These are phyloP conservation scores for Aramus guarauna DNA, from an alignment of 2,113 vertebrate species.

Conservation along the genomic window DNA sequence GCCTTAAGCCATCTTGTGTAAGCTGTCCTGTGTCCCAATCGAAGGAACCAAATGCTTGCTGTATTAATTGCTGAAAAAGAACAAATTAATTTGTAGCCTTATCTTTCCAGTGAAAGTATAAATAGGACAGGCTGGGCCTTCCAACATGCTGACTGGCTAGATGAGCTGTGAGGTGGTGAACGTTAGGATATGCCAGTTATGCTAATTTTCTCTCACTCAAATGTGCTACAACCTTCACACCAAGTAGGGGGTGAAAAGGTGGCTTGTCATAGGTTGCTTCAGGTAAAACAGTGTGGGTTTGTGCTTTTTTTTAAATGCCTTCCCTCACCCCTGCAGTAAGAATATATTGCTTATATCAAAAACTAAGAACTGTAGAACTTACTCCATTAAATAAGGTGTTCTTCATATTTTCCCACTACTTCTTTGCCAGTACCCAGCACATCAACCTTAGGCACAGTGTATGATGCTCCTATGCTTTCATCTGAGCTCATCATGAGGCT, in stretches of 20 bases:
- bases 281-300: not conserved
- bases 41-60: not conserved
- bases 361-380: not conserved
- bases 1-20: not conserved
- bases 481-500: not conserved
- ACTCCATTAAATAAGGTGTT: not conserved
- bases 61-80: conserved; percentile 19
- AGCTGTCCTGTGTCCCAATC: not conserved
- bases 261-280: not conserved
- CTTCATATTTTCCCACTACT: not conserved
- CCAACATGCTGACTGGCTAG: accelerated
- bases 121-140: not conserved
- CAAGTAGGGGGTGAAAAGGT: not conserved
- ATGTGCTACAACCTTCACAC: not conserved
- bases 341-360: not conserved
- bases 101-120: not conserved
- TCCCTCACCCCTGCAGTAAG: not conserved
- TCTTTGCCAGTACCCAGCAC: not conserved
- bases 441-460: not conserved
- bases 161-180: not conserved
- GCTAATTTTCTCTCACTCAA: not conserved
- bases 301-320: not conserved
- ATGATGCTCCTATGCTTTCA: not conserved
- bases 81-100: not conserved
- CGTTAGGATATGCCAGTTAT: not conserved